phyloP scores from a whole-genome alignment of 2,888 invertebrate genomes.

The Protophormia terraenovae region DNA sequence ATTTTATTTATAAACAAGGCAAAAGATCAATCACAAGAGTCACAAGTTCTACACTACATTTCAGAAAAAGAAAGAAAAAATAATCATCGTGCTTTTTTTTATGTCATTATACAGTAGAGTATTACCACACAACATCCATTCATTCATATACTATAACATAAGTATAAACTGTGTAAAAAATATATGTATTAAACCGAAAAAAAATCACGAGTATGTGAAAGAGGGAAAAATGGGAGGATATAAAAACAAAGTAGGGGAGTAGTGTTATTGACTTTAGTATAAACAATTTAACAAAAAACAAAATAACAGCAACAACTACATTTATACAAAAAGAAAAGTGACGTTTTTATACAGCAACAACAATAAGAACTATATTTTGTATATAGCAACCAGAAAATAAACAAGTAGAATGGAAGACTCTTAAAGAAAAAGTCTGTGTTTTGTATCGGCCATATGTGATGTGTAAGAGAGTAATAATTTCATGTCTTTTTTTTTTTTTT shows the following conservation, averaged over 20 bases:
- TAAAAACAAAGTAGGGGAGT: slow-evolving; percentile 54
- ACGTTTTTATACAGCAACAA: slow-evolving; percentile 31
- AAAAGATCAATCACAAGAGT: slow-evolving; percentile 67
- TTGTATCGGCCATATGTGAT: too few relatives aligned
- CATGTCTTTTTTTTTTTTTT: too few relatives aligned
- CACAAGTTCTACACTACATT: slow-evolving; percentile 58
- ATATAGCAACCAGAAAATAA: not conserved
- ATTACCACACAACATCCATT: too few relatives aligned
- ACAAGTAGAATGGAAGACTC: too few relatives aligned
- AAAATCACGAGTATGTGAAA: slow-evolving; percentile 14
- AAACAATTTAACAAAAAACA: slow-evolving; percentile 30
- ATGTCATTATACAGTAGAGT: too few relatives aligned
- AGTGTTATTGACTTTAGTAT: slow-evolving; percentile 27
- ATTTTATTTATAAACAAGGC: slow-evolving; percentile 66
- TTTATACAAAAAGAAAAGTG: slow-evolving; percentile 26
- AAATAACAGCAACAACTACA: not conserved
- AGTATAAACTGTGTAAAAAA: not conserved
- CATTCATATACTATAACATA: not conserved
- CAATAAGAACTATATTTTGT: not conserved
- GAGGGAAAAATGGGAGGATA: not conserved
- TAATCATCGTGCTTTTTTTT: slow-evolving; percentile 32
- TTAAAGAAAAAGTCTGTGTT: too few relatives aligned
- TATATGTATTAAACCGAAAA: too few relatives aligned
- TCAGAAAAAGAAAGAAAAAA: not conserved
- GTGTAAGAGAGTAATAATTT: too few relatives aligned